Evolutionary conservation across 2,888 invertebrate genomes (phyloP).

Genomic region (Melieria crassipennis): DNA sequence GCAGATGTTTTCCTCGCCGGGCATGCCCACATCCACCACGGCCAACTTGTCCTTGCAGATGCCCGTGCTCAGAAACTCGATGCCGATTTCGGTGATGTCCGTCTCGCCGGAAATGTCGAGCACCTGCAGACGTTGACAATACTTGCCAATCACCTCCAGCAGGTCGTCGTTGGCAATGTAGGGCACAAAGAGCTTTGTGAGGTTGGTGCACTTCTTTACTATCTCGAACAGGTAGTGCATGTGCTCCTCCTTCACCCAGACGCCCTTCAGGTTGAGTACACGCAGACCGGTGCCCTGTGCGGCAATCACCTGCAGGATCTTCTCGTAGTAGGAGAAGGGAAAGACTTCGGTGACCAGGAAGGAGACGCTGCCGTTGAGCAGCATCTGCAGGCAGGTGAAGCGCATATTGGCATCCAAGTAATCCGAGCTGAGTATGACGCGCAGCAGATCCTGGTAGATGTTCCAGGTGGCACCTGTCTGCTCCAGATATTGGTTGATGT

Average conservation of each 20-base stretch:
- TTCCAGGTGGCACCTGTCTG: constrained; percentile 73
- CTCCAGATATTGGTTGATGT: constrained; percentile 71
- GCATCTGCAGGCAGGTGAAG: constrained; percentile 73
- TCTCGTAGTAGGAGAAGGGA: constrained; percentile 76
- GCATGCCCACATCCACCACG: constrained; percentile 75
- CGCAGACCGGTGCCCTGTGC: constrained; percentile 73
- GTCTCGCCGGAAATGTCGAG: constrained; percentile 78
- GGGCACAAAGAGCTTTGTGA: constrained; percentile 74
- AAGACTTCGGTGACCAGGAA: constrained; percentile 75
- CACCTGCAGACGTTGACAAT: constrained; percentile 70
- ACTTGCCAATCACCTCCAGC: constrained; percentile 70
- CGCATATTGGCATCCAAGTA: constrained; percentile 75
- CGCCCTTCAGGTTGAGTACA: constrained; percentile 75
- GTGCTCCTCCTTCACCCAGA: constrained; percentile 78
- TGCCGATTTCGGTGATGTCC: constrained; percentile 73
- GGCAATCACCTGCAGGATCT: constrained; percentile 73
- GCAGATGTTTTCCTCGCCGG: constrained; percentile 76
- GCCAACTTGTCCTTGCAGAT: constrained; percentile 70
- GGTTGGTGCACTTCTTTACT: constrained; percentile 70
- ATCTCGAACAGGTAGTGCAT: constrained; percentile 72
- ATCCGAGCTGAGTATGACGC: constrained; percentile 73
- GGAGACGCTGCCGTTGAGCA: constrained; percentile 74
- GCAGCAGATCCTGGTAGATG: constrained; percentile 75
- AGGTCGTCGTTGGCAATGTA: constrained; percentile 76
- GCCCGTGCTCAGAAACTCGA: constrained; percentile 70